Evolutionary conservation across 2,797 vertebrate species (phyloP).

Genomic region (Rhynchotus rufescens): DNA sequence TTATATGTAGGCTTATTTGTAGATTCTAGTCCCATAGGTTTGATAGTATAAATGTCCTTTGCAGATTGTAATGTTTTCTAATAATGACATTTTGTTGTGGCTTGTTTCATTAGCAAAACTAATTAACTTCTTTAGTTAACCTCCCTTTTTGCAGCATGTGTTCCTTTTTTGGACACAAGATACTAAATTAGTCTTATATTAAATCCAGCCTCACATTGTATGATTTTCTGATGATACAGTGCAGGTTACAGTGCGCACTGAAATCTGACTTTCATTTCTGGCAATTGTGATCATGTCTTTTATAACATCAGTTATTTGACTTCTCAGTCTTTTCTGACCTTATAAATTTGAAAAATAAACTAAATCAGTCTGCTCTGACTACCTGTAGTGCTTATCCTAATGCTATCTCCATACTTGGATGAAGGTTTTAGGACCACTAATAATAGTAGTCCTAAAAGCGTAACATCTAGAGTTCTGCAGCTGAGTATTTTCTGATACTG

Average conservation of each 20-base stretch:
- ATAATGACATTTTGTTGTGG: background rate
- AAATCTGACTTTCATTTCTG: background rate
- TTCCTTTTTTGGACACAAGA: background rate
- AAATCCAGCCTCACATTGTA: background rate
- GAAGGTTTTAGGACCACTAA: background rate
- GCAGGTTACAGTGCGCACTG: background rate
- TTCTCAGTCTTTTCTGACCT: background rate
- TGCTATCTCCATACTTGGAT: background rate
- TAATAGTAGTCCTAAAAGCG: background rate
- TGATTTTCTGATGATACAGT: background rate
- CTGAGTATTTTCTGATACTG: background rate
- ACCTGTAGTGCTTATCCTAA: background rate
- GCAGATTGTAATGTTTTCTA: background rate
- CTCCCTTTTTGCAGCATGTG: background rate
- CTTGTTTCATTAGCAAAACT: background rate
- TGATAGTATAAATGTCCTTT: background rate
- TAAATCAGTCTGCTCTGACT: background rate
- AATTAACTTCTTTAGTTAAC: background rate
- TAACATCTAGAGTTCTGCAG: background rate
- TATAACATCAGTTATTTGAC: background rate
- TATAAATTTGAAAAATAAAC: background rate
- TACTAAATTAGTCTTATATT: background rate
- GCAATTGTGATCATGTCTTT: background rate
- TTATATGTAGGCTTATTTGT: background rate
- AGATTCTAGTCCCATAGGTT: background rate